These are phyloP conservation scores for Gymnarchus niloticus DNA, from an alignment of 2,113 vertebrate species.

Conservation along the genomic window DNA sequence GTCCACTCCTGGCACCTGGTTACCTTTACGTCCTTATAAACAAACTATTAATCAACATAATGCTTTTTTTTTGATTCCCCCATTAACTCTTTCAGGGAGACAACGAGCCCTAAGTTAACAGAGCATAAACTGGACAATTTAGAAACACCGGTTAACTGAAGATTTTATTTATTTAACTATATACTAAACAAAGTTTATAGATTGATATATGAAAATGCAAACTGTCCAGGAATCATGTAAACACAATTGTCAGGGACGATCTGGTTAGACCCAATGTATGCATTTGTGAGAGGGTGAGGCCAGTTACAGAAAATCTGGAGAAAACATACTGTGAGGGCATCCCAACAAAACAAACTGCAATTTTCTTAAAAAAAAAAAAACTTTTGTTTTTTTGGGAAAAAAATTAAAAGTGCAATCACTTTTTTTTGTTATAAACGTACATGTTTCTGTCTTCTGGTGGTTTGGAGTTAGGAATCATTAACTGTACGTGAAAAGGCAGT, in stretches of 20 bases:
- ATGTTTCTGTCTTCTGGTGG: not conserved
- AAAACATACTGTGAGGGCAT: not conserved
- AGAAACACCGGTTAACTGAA: not conserved
- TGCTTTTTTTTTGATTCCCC: too few relatives aligned
- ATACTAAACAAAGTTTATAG: not conserved
- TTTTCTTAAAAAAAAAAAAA: not conserved
- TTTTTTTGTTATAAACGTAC: not conserved
- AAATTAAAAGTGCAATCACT: not conserved
- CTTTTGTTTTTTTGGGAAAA: too few relatives aligned
- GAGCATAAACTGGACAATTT: not conserved
- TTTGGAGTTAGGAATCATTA: not conserved
- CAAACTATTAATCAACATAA: too few relatives aligned
- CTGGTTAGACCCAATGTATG: too few relatives aligned
- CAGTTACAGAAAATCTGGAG: too few relatives aligned
- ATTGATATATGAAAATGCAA: not conserved
- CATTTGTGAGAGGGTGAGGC: too few relatives aligned
- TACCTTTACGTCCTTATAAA: too few relatives aligned
- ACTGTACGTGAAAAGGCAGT: not conserved
- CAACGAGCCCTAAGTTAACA: too few relatives aligned
- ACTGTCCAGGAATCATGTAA: not conserved
- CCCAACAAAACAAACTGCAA: not conserved
- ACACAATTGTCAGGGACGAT: too few relatives aligned
- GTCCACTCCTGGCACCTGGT: too few relatives aligned
- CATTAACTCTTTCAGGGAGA: too few relatives aligned
- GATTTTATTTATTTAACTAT: not conserved